Conservation (phyloP, 2,888 invertebrate species). For the Ophioninae sp. region DNA sequence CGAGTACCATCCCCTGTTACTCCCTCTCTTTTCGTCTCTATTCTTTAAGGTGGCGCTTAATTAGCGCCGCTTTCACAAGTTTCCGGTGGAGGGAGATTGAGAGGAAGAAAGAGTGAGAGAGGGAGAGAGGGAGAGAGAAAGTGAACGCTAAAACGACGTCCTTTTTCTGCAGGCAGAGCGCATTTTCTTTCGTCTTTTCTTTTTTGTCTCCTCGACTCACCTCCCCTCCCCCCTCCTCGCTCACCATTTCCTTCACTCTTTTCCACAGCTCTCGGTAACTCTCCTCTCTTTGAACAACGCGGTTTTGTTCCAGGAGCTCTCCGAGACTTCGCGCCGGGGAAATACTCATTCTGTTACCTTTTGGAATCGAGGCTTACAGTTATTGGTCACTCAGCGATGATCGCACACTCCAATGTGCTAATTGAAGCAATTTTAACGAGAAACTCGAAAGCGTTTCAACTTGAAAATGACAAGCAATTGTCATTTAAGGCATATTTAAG, state of each 20-base stretch:
- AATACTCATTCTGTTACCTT: conserved; percentile 16
- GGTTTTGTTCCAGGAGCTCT: conserved; percentile 37
- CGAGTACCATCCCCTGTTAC: conserved; percentile 24
- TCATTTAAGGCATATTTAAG: no score
- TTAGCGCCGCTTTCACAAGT: conserved; percentile 74
- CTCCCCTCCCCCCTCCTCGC: neutral
- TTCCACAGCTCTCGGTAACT: conserved; percentile 18
- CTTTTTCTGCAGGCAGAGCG: conserved; percentile 48
- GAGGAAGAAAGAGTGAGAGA: conserved; percentile 18
- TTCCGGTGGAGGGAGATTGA: conserved; percentile 64
- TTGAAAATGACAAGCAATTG: no score
- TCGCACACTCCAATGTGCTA: neutral
- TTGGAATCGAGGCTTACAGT: conserved; percentile 13
- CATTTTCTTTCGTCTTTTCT: conserved; percentile 44
- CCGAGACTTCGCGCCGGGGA: conserved; percentile 13
- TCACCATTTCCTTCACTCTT: conserved; percentile 40
- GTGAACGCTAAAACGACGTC: conserved; percentile 25
- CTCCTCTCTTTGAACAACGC: conserved; percentile 39
- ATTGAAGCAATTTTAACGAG: neutral
- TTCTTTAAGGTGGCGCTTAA: conserved; percentile 75
- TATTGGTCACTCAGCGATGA: conserved; percentile 21
- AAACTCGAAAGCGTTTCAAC: no score
- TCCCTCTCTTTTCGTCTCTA: conserved; percentile 60
- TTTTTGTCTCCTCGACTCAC: conserved; percentile 38
- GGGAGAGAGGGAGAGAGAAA: conserved; percentile 14